Evolutionary conservation across 2,113 vertebrate genomes (phyloP).

Genomic region (Prietella phreatophila): DNA sequence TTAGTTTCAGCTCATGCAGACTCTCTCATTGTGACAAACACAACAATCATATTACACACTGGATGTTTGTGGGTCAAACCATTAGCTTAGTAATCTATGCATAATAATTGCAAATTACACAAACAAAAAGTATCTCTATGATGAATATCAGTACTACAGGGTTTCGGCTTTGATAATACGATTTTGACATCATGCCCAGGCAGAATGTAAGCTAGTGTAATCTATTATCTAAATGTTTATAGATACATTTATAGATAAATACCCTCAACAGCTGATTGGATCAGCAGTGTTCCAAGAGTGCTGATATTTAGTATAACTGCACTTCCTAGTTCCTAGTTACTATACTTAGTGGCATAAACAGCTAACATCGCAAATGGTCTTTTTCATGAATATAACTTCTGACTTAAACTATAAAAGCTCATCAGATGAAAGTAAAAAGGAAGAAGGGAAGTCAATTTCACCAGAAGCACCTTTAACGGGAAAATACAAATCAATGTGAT

Average conservation of each 20-base stretch:
- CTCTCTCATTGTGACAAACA: background rate
- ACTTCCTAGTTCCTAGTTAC: background rate
- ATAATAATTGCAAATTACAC: slow-evolving; percentile 3
- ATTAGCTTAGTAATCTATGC: background rate
- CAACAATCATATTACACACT: background rate
- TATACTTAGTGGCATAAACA: background rate
- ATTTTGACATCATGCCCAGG: background rate
- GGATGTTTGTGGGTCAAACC: background rate
- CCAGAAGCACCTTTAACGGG: background rate
- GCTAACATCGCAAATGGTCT: too few relatives aligned
- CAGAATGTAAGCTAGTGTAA: background rate
- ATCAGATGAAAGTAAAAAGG: background rate
- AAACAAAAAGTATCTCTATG: background rate
- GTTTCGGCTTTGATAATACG: background rate
- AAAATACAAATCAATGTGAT: background rate
- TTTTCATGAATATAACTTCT: too few relatives aligned
- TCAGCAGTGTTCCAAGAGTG: background rate
- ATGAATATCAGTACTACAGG: background rate
- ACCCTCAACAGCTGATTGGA: background rate
- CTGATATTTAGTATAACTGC: background rate
- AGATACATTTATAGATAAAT: too few relatives aligned
- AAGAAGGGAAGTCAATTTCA: background rate
- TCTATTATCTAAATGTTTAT: background rate
- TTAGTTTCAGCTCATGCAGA: background rate
- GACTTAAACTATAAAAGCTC: background rate